Percentiles rank a stretch among this genome's conserved stretches.
Conservation (phyloP, 2,888 invertebrate species). For the Mechanitis messenoides region DNA sequence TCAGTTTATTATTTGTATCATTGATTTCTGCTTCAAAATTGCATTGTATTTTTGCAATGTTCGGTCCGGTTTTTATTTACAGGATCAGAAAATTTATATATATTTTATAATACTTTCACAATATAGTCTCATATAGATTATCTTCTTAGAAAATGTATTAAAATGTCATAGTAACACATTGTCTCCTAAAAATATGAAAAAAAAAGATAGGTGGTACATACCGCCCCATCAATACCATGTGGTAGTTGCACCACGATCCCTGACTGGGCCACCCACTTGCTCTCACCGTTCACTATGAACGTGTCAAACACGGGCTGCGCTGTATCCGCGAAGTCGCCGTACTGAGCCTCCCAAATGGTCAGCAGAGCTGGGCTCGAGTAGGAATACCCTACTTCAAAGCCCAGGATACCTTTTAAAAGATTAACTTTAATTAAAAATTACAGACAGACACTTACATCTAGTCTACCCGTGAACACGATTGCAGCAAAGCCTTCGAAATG, state of each 20-base stretch:
- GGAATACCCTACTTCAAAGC: constrained; percentile 90
- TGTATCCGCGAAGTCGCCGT: constrained; percentile 89
- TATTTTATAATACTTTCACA: too few species aligned
- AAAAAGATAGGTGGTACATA: constrained; percentile 40
- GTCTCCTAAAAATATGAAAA: too few species aligned
- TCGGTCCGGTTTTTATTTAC: too few species aligned
- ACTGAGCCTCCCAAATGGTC: constrained; percentile 90
- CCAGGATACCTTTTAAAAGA: constrained; percentile 58
- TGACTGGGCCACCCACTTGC: constrained; percentile 89
- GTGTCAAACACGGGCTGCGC: constrained; percentile 80
- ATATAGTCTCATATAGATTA: too few species aligned
- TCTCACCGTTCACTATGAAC: constrained; percentile 81
- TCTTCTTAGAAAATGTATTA: too few species aligned
- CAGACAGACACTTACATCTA: too few species aligned
- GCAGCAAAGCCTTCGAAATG: too few species aligned
- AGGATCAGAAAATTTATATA: too few species aligned
- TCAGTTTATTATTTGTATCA: neutral
- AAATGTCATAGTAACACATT: too few species aligned
- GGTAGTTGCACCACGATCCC: constrained; percentile 87
- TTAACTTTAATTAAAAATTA: too few species aligned
- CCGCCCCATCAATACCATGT: constrained; percentile 86
- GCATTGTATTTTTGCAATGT: neutral
- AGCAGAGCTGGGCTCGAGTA: constrained; percentile 84
- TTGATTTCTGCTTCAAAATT: neutral
- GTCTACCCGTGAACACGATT: too few species aligned